Conservation (phyloP, 2,797 vertebrate genomes). For the Diglossa cyanea region DNA sequence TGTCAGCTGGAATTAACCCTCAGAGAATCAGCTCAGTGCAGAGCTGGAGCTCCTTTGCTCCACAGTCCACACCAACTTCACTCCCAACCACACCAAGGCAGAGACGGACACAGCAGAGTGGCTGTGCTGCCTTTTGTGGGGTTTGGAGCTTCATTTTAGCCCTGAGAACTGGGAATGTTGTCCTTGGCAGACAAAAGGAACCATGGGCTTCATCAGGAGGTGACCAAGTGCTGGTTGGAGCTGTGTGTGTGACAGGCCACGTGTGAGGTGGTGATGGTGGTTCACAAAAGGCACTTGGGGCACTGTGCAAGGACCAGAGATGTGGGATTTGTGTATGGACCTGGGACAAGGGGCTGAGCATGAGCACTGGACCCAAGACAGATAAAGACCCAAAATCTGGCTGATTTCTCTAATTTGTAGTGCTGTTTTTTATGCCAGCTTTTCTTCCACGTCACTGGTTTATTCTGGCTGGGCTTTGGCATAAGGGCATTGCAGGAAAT, state of each 20-base stretch:
- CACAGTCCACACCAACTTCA: neutral
- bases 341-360: neutral
- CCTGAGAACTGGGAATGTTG: neutral
- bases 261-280: neutral
- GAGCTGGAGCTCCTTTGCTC: neutral
- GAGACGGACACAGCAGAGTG: neutral
- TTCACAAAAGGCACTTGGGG: neutral
- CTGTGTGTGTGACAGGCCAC: neutral
- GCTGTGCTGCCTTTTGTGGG: neutral
- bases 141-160: neutral
- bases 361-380: neutral
- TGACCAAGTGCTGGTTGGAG: neutral
- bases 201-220: accelerated
- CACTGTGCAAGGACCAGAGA: neutral
- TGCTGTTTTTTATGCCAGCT: neutral
- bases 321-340: neutral
- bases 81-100: neutral
- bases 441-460: neutral
- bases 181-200: neutral
- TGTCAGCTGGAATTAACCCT: neutral
- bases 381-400: neutral
- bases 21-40: accelerated
- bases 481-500: neutral
- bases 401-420: neutral
- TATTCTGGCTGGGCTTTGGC: neutral